A percentile compares a stretch with the other conserved stretches of the same genome.
phyloP scores from a whole-genome alignment of 2,888 invertebrate species.

The Mesorhabditis spiculigera region DNA sequence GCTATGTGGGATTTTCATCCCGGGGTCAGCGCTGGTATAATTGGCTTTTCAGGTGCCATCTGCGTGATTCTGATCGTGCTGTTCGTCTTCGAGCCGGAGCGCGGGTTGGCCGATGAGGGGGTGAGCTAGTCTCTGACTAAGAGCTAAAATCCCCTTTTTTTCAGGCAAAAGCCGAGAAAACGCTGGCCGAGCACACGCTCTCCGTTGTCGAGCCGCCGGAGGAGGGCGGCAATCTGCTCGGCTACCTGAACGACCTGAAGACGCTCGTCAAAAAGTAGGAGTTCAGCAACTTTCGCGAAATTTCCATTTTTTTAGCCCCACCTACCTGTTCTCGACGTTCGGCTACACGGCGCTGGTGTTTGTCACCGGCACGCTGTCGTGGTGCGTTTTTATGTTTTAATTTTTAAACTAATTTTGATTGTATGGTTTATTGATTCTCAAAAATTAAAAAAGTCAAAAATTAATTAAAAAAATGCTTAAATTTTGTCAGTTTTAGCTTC shows the following conservation, averaged over 20 bases:
- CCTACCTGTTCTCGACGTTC: conserved; percentile 85
- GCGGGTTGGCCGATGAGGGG: conserved; percentile 44
- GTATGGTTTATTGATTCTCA: neutral
- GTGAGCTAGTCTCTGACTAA: no score
- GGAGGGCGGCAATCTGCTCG: conserved; percentile 33
- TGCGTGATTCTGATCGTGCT: conserved; percentile 45
- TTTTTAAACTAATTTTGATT: no score
- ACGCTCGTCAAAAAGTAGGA: conserved; percentile 26
- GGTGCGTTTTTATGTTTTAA: conserved; percentile 18
- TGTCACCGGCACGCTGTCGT: conserved; percentile 86
- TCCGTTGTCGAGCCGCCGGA: no score
- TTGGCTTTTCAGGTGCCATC: conserved; percentile 31
- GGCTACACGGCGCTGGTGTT: conserved; percentile 97
- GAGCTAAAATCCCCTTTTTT: neutral
- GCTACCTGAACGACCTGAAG: conserved; percentile 41
- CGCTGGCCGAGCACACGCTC: neutral
- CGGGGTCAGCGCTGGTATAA: no score
- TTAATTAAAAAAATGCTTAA: conserved; percentile 61
- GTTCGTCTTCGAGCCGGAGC: conserved; percentile 47
- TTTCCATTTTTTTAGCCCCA: conserved; percentile 66
- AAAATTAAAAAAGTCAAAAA: neutral
- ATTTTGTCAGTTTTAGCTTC: no score
- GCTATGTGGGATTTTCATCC: no score
- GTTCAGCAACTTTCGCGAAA: neutral
- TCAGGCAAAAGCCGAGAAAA: neutral